Conservation (phyloP, 2,888 invertebrate species). For the Emmelina monodactyla region DNA sequence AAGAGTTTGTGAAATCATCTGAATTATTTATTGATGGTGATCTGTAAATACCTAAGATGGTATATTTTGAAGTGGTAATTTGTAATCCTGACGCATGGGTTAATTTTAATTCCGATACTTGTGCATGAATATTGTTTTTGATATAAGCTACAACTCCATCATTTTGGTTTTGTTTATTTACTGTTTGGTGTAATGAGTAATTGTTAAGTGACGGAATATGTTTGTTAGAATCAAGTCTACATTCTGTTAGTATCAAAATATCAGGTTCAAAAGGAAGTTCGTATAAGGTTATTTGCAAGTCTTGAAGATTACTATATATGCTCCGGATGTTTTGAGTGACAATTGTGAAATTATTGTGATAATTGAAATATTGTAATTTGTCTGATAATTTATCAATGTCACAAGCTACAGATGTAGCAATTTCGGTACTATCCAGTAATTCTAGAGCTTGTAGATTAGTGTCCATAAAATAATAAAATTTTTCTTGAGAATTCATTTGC, state of each 20-base stretch:
- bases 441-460: too few species aligned
- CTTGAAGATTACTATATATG: not conserved
- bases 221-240: not conserved
- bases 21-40: constrained; percentile 6
- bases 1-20: constrained; percentile 4
- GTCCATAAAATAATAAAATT: too few species aligned
- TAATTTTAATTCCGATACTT: constrained; percentile 6
- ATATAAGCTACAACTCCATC: constrained; percentile 12
- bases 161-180: constrained; percentile 9
- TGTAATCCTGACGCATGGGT: constrained; percentile 8
- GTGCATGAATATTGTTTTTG: constrained; percentile 4
- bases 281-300: not conserved
- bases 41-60: constrained; percentile 10
- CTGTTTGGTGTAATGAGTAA: constrained; percentile 7
- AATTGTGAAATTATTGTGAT: not conserved
- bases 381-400: not conserved
- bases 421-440: not conserved
- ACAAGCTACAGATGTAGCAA: not conserved
- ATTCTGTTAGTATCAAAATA: not conserved
- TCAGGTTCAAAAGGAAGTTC: not conserved
- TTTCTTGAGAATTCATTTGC: too few species aligned
- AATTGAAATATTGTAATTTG: not conserved
- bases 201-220: not conserved
- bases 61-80: constrained; percentile 2
- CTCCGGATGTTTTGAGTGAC: not conserved